Conservation (phyloP, 2,797 vertebrate species). For the Enteromius viviparus region DNA sequence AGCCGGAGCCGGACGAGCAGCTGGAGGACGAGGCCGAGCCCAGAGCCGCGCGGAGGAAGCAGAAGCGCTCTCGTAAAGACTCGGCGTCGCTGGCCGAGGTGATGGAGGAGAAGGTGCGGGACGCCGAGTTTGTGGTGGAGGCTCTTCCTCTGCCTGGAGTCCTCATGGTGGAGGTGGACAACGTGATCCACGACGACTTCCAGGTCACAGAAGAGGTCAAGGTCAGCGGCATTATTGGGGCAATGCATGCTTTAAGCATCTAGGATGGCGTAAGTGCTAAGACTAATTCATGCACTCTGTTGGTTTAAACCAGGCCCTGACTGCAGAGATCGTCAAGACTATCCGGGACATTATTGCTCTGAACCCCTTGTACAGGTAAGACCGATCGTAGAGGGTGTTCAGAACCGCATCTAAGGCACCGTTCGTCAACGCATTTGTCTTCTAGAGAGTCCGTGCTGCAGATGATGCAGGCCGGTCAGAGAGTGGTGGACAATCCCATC, state of each 20-base stretch:
- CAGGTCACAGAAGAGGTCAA: conserved; percentile 96
- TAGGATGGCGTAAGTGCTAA: no score
- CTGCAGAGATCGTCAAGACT: conserved; percentile 98
- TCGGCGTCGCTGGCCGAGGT: conserved; percentile 61
- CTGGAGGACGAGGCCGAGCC: conserved; percentile 64
- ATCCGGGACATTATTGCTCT: conserved; percentile 97
- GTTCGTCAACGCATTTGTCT: background rate
- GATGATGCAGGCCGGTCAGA: conserved; percentile 99
- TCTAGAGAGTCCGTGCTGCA: conserved; percentile 94
- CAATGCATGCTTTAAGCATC: background rate
- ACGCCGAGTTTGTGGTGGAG: conserved; percentile 73
- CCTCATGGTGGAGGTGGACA: conserved; percentile 97
- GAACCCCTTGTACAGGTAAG: conserved; percentile 94
- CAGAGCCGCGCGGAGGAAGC: conserved; percentile 77
- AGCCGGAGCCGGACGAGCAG: conserved; percentile 74
- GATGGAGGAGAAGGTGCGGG: conserved; percentile 76
- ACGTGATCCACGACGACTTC: conserved; percentile 92
- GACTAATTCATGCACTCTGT: background rate
- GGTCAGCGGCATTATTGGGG: conserved; percentile 67
- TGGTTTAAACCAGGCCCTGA: conserved; percentile 80
- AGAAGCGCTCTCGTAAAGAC: conserved; percentile 77
- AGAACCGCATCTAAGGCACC: background rate
- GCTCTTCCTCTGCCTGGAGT: conserved; percentile 69
- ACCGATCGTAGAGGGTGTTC: no score
- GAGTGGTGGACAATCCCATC: conserved; percentile 98